Percentiles rank a stretch among this genome's conserved stretches.
Evolutionary conservation across 2,888 invertebrate genomes (phyloP).

Genomic region (Frankliniella intonsa): DNA sequence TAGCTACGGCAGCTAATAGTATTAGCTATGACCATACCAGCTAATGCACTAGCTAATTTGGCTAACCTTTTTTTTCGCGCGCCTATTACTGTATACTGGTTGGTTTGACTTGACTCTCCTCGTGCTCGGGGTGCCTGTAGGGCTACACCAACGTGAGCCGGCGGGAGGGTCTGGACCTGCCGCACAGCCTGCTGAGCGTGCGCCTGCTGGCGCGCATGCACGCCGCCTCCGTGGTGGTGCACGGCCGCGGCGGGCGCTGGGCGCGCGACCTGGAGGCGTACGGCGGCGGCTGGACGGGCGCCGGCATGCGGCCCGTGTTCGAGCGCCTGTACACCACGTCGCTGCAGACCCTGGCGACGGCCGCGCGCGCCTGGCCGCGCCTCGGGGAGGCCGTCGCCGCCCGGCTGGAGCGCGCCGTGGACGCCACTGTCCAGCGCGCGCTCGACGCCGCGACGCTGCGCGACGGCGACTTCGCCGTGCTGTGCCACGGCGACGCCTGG

Average conservation of each 20-base stretch:
- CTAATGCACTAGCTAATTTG: too few relatives aligned
- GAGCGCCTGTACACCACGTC: not conserved
- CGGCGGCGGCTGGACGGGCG: not conserved
- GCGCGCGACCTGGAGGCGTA: not conserved
- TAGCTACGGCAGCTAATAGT: too few relatives aligned
- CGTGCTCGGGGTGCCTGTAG: not conserved
- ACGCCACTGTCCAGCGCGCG: not conserved
- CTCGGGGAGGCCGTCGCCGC: not conserved
- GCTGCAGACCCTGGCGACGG: not conserved
- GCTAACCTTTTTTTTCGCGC: too few relatives aligned
- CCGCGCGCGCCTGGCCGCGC: not conserved
- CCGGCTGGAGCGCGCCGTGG: not conserved
- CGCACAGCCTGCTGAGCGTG: not conserved
- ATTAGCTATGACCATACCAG: too few relatives aligned
- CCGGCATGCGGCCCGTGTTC: not conserved
- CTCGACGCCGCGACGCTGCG: not conserved
- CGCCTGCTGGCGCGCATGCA: not conserved
- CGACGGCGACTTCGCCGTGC: not conserved
- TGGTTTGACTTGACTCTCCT: too few relatives aligned
- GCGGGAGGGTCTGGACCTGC: not conserved
- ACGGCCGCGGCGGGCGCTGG: not conserved
- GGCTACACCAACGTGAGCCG: not conserved
- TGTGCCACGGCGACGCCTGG: conserved; percentile 21
- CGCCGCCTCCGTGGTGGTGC: not conserved
- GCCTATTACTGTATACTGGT: too few relatives aligned